phyloP scores from a whole-genome alignment of 2,797 vertebrate species.

The Cynodonichthys magdalenae region DNA sequence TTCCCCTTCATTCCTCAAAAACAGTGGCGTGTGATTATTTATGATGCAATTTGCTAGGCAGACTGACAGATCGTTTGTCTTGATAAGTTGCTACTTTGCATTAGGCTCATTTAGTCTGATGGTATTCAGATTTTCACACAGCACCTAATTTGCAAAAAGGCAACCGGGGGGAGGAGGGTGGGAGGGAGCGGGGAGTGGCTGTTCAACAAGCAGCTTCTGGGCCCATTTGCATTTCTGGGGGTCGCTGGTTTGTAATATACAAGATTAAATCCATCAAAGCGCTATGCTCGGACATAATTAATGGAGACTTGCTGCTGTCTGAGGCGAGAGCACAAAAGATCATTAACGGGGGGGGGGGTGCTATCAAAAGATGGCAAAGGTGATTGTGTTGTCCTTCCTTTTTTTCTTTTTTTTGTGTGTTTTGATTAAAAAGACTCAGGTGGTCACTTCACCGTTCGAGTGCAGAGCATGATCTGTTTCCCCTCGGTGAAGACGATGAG shows the following conservation, averaged over 20 bases:
- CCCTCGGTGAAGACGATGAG: neutral
- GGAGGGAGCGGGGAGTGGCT: constrained; percentile 22
- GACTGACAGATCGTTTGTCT: constrained; percentile 83
- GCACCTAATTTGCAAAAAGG: constrained; percentile 83
- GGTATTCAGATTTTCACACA: constrained; percentile 82
- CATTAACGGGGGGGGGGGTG: constrained; percentile 56
- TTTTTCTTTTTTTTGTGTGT: constrained; percentile 39
- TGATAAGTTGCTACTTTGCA: constrained; percentile 81
- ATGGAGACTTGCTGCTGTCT: constrained; percentile 65
- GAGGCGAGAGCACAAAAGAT: constrained; percentile 66
- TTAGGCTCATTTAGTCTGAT: constrained; percentile 82
- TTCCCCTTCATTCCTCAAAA: constrained; percentile 76
- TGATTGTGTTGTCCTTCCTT: constrained; percentile 54
- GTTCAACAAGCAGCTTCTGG: constrained; percentile 51
- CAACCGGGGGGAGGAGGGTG: constrained; percentile 23
- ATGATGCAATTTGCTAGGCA: constrained; percentile 73
- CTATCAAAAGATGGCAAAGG: constrained; percentile 67
- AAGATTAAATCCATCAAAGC: constrained; percentile 87
- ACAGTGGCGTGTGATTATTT: constrained; percentile 80
- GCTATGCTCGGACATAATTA: constrained; percentile 79
- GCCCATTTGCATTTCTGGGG: constrained; percentile 82
- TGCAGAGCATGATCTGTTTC: constrained; percentile 32
- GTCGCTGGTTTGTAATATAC: constrained; percentile 80
- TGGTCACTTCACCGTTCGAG: constrained; percentile 69
- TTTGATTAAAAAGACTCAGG: constrained; percentile 73